Percentiles rank a stretch among this genome's conserved stretches.
These are phyloP conservation scores for Quiscalus mexicanus DNA, from an alignment of 2,113 vertebrate species.

Conservation along the genomic window DNA sequence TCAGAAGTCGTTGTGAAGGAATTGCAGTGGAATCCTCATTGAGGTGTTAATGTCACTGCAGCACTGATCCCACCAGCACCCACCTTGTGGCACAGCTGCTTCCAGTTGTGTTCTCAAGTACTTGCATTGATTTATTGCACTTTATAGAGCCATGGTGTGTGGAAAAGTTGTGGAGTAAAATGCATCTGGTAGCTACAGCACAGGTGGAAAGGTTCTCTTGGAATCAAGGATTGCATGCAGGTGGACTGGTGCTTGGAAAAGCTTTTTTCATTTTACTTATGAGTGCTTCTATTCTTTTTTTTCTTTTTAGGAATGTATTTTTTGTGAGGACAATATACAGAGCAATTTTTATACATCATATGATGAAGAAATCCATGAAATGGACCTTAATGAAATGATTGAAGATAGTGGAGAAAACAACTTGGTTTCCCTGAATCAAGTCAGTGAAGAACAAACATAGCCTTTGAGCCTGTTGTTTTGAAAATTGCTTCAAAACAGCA, in stretches of 20 bases:
- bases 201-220: not conserved
- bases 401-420: slow-evolving; percentile 69
- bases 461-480: not conserved
- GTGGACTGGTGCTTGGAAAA: not conserved
- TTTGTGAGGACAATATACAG: slow-evolving; percentile 80
- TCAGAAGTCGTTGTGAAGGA: not conserved
- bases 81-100: not conserved
- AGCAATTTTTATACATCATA: slow-evolving; percentile 39
- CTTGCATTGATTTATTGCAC: not conserved
- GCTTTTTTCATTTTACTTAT: not conserved
- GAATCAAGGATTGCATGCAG: rapidly evolving
- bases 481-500: not conserved
- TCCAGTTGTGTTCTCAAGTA: not conserved
- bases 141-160: not conserved
- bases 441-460: slow-evolving; percentile 59
- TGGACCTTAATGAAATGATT: slow-evolving; percentile 79
- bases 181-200: not conserved
- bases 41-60: not conserved
- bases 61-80: rapidly evolving
- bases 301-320: slow-evolving; percentile 83
- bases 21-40: not conserved
- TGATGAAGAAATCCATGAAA: slow-evolving; percentile 78
- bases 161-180: not conserved
- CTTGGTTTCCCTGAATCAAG: slow-evolving; percentile 27
- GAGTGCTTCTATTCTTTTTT: not conserved